Evolutionary conservation across 2,888 invertebrate genomes (phyloP), one percentile per base, ranked within the genome.

Genomic region (Helicoverpa assulta): DNA sequence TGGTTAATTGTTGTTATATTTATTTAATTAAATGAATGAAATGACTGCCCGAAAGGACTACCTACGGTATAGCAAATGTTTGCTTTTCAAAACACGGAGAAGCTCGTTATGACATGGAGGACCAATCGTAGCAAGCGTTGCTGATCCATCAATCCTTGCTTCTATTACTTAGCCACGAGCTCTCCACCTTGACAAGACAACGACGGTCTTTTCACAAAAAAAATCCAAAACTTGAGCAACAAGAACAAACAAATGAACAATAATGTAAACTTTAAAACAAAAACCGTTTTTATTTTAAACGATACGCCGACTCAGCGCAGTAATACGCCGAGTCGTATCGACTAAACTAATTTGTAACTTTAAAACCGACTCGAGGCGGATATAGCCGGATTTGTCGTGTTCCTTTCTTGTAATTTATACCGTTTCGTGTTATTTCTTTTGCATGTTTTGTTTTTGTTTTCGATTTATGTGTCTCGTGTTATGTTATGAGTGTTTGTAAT

Each of bases 331-430:
- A 64, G 52, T 29, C 76, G 82, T 75, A 75, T 73, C 70, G 63
- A 64, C 71, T 82, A 82, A 87, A 84, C 83, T 83, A 86, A 87
- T 87, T 87, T 81, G 78, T 78, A 82, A 86, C 78, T 84, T 85
- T 78, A 78, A 84, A 84, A 85, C 81, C 73, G 76, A 69, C 81
- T 75, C 67, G 75, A 66, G 76, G 63, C 73, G 76, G 83, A 73
- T 76, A 73, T 63, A 63, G 62, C 55, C 61, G 81, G 83, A 81
- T 86, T 86, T 80, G 66, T 82, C 73, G 70, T 66, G 76, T 76
- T 73, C 65, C 68, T 56, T 61, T 77, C 68, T 66, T 73, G 65
- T 78, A 67, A 78, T 76, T 72, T 76, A 76, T 70, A 61, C 66
- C 14, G 50, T 67, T 67, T 72, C 63, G 47, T 75, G 51, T 78